Evolutionary conservation across 1,140 invertebrate species (phyloP), one percentile per base, ranked within the genome.

Genomic region (Eufriesea mexicana): DNA sequence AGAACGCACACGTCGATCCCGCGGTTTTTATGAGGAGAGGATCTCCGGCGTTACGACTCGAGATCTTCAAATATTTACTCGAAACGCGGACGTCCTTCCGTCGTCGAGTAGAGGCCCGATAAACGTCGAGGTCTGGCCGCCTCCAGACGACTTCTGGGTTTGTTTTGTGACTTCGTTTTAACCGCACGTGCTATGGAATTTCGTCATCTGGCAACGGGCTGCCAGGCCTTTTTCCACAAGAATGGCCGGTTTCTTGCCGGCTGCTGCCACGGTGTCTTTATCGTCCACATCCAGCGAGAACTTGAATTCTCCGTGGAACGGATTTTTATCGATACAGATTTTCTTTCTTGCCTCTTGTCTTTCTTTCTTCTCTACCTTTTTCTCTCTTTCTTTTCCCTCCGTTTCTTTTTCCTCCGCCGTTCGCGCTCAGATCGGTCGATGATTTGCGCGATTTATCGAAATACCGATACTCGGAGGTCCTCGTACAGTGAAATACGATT

Each of bases 121-220:
- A 89, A 89, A 89, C 88, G 88, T 77, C 83, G 83, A 83, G 83
- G 70, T 61, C 87, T 87, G 84, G 87, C 79, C 82, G 87, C 86
- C 80, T 86, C 86, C 87, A 86, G 86, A 89, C 87, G 87, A 84
- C 84, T 89, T 89, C 87, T 88, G 86, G 84, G 86, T 89, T 89
- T 88, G 87, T 88, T 89, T 89, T 89, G 86, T 88, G 87, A 89
- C 79, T 88, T 84, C 71, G 84, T 82, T 89, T 83, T 84, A 89
- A 89, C 87, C 84, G 84, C 87, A 89, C 89, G 89, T 89, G 86
- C 84, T 88, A 85, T 74, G 83, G 84, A 88, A 92, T 91, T 92
- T 92, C 92, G 91, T 93, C 92, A 93, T 93, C 91, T 91, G 92
- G 91, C 75, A 83, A 88, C 90, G 88, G 87, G 90, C 90, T 91